Base-by-base conservation (phyloP, 2,797 vertebrate species). In the Tarsius wallacei region DNA sequence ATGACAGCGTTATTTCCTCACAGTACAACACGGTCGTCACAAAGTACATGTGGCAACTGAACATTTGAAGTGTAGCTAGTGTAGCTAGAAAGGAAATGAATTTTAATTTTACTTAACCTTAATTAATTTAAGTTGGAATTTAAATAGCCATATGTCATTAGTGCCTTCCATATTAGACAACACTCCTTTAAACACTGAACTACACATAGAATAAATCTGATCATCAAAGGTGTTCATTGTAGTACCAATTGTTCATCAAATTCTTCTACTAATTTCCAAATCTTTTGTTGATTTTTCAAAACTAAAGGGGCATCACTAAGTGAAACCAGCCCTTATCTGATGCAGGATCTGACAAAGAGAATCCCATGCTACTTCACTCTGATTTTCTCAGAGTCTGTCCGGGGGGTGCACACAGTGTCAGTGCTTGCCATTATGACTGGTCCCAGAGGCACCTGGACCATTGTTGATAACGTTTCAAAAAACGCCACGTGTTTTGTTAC, bases 211-310 rank as follows among this genome's bases (percentile, higher is more conserved):
- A 71, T 31, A 95, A 81, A 49, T 57, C 17, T n/a, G 11, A n/a
- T 91, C 64, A 82, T 2, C 21, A 88, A 73, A 91, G 2, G 4
- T 55, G 9, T 42, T 8, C 4, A 78, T 61, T 80, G 5, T 16
- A 66, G 28, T 70, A 17, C 8, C 91, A 84, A 91, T 77, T 16
- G 66, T 4, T 95, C 31, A 83, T 91, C n/a, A 95, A 87, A 94
- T 89, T 7, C 4, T 91, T 95, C 42, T 77, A 31, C 55, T 73
- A 61, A 94, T 68, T 57, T 96, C 5, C 12, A 81, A 61, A 57
- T 90, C 1, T 68, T 86, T 51, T 76, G 14, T 89, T 93, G 19
- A 59, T 42, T 83, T 96, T 94, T 78, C 9, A 63, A 49, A 90
- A 24, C 71, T 87, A 22, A 86, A 87, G 5, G 66, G 31, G 24